A percentile compares a stretch with the other conserved stretches of the same genome.
phyloP scores from a whole-genome alignment of 2,797 vertebrate species.

The Sebastes cheni region DNA sequence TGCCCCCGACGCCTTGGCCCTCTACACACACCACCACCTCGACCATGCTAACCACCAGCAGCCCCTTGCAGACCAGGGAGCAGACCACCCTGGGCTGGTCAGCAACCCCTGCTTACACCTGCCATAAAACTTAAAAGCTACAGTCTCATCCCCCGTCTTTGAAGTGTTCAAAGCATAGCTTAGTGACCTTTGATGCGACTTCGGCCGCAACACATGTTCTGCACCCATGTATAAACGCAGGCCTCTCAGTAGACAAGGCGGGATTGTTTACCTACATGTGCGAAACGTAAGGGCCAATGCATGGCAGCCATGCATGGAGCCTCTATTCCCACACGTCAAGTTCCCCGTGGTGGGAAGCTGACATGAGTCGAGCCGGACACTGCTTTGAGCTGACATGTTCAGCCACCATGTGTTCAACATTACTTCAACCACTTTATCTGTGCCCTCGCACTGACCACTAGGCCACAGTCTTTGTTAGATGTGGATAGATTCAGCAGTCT shows the following conservation, averaged over 20 bases:
- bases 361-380: constrained; percentile 65
- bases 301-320: constrained; percentile 80
- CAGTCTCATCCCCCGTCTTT: constrained; percentile 89
- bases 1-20: constrained; percentile 51
- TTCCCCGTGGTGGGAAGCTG: constrained; percentile 72
- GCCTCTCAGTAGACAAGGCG: constrained; percentile 78
- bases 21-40: constrained; percentile 46
- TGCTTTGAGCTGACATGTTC: constrained; percentile 66
- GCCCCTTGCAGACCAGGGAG: constrained; percentile 78
- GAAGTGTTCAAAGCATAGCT: constrained; percentile 95
- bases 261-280: constrained; percentile 87
- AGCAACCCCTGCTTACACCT: constrained; percentile 95
- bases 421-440: constrained; percentile 56
- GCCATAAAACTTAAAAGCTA: constrained; percentile 97
- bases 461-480: constrained; percentile 1
- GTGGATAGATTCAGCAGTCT: neutral
- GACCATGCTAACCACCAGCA: constrained; percentile 67
- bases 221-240: constrained; percentile 86
- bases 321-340: constrained; percentile 67
- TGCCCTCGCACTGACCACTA: constrained; percentile 21
- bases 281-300: constrained; percentile 81
- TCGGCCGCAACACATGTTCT: constrained; percentile 89
- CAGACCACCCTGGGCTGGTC: constrained; percentile 91
- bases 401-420: constrained; percentile 71
- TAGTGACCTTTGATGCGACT: constrained; percentile 92